Evolutionary conservation across 2,888 invertebrate genomes (phyloP), one percentile per base, ranked within the genome.

Genomic region (Antitype chi): DNA sequence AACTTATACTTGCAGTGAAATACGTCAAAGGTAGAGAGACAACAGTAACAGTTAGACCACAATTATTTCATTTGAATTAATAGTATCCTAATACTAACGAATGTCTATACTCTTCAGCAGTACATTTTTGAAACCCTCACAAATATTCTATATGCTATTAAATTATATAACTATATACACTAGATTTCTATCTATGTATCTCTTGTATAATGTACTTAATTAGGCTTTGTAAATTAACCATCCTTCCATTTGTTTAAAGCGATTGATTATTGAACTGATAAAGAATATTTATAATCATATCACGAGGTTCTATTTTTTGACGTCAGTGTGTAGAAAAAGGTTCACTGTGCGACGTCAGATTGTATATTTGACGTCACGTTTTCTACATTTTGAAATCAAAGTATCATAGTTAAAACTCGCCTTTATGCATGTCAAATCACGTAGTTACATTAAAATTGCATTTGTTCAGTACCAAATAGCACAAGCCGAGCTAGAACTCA

Each of bases 401-500:
- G 64, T 75, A 25, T 81, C 67, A 78, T 81, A 69, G 81, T 88
- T 67, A 70, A 79, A 85, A 82, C 86, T 86, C 85, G 85, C 88
- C 89, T 90, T 76, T 84, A 84, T 87, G 90, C 90, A 91, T 91
- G 85, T 91, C 91, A 90, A 89, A 82, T 88, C 92, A 89, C 86
- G 90, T 94, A 95, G 95, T 89, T 92, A 91, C 96, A 95, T 95
- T 90, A 95, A 94, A 92, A 90, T 91, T 95, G 96, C 96, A 96
- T 96, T 96, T 95, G 96, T 96, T 96, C 93, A 93, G 88, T 94
- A 95, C 94, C 93, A 95, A 95, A 95, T 93, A 94, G 95, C 96
- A 96, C 96, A 87, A 92, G 89, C 92, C 94, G 93, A 93, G 90
- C 91, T 96, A 96, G 95, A 89, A 86, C 81, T 90, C 95, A 94